Evolutionary conservation across 2,797 vertebrate species (phyloP), one percentile per base, ranked within the genome.

Genomic region (Sciaenops ocellatus): DNA sequence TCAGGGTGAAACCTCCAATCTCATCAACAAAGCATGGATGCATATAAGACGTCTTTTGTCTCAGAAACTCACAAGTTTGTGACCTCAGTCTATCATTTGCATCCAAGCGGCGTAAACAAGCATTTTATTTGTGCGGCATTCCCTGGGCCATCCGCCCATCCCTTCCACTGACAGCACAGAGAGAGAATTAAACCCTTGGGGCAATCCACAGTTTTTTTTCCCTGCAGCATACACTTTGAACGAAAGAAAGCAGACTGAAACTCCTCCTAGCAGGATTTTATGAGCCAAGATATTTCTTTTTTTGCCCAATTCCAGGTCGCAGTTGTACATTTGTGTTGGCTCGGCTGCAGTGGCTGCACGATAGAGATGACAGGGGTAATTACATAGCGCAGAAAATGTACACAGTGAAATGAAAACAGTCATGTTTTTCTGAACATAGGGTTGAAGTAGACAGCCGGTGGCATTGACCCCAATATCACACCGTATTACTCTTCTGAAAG

Each of bases 301-400:
- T 79, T 82, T 79, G 80, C 65, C 80, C 80, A 80, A 60, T 79
- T 85, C 79, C 79, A 91, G 87, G 88, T 90, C 85, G 61, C 87
- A 76, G 60, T 83, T 84, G 80, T 84, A 85, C 84, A 83, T 93
- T 93, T 92, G 66, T 79, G 83, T 93, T 94, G 92, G 90, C 90
- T 71, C n/a, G n/a, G 86, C 79, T 59, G 81, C 85, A 63, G 83
- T 81, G 79, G 80, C 83, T 77, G 79, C 71, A 74, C 60, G 67
- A 90, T 90, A 76, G 84, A 90, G 86, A 93, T 88, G 92, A 93
- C 92, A 88, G 74, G 79, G 78, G 88, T 94, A 94, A 94, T 94
- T 94, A 91, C 89, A 87, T 82, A 85, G 87, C 81, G 87, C 75
- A 57, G 79, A 93, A 93, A 93, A 91, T 5, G 75, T 88, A 90